These are phyloP conservation scores for Drosophila lacicola DNA, from an alignment of 2,888 invertebrate species.

Conservation along the genomic window DNA sequence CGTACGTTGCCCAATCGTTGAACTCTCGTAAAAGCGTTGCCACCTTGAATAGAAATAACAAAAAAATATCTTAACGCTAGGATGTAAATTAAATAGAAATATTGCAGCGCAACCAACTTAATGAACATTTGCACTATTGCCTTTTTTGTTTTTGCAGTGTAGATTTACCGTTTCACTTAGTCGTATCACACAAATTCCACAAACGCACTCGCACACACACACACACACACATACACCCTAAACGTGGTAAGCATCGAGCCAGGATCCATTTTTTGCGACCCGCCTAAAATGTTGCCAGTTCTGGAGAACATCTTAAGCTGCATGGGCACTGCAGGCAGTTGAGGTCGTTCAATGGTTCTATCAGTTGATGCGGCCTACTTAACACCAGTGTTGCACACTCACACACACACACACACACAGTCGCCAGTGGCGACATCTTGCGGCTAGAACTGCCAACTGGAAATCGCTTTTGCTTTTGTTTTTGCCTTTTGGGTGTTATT, in stretches of 20 bases:
- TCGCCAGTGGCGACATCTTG: conserved; percentile 11
- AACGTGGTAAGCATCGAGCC: not conserved
- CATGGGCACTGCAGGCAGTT: conserved; percentile 31
- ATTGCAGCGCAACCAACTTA: too few species aligned
- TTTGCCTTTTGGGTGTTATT: conserved; percentile 29
- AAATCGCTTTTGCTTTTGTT: conserved; percentile 20
- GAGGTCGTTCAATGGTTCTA: conserved; percentile 16
- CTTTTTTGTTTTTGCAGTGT: conserved; percentile 21
- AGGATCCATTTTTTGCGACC: conserved; percentile 19
- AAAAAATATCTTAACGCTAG: too few species aligned
- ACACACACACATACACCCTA: conserved; percentile 1
- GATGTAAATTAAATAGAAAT: too few species aligned
- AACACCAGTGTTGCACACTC: conserved; percentile 22
- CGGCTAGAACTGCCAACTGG: conserved; percentile 27
- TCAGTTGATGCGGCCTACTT: conserved; percentile 45
- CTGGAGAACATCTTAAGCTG: conserved; percentile 47
- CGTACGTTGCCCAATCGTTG: too few species aligned
- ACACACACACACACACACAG: not conserved
- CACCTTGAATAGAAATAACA: too few species aligned
- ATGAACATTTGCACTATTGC: not conserved
- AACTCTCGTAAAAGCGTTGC: too few species aligned
- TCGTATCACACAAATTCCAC: conserved; percentile 31
- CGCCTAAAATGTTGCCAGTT: conserved; percentile 45
- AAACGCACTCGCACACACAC: conserved; percentile 6
- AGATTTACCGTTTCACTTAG: conserved; percentile 11